phyloP scores from a whole-genome alignment of 92 coral and sea anemone species.

The Chrysogorgia sp. region DNA sequence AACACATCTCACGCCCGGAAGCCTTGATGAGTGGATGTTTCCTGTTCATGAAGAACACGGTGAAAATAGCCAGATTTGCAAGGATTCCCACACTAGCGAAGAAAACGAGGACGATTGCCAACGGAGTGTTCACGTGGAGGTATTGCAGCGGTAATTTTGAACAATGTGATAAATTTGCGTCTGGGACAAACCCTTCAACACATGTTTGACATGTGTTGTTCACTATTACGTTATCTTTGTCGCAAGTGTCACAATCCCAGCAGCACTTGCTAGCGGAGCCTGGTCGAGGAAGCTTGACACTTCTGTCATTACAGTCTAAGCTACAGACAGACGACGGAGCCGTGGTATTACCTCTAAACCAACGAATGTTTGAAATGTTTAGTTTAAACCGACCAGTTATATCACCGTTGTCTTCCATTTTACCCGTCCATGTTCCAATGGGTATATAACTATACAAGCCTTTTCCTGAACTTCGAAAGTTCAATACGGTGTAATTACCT shows the following conservation, averaged over 20 bases:
- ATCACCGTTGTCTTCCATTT: conserved; percentile 32
- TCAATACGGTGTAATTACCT: conserved; percentile 55
- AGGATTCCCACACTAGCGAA: conserved; percentile 56
- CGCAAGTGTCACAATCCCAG: conserved; percentile 52
- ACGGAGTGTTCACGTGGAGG: conserved; percentile 55
- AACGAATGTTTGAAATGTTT: conserved; percentile 35
- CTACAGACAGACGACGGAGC: conserved; percentile 54
- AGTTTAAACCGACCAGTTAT: conserved; percentile 46
- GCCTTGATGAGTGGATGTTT: conserved; percentile 53
- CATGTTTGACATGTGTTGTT: conserved; percentile 82
- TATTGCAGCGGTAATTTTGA: conserved; percentile 59
- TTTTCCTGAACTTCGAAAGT: conserved; percentile 32
- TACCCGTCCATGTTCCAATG: conserved; percentile 53
- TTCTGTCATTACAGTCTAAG: conserved; percentile 27
- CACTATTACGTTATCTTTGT: conserved; percentile 42
- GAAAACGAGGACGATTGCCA: conserved; percentile 45
- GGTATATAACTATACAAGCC: conserved; percentile 22
- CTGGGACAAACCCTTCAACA: conserved; percentile 70
- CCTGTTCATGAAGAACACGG: conserved; percentile 60
- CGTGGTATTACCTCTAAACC: background rate
- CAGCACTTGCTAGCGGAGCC: conserved; percentile 36
- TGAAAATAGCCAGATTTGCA: conserved; percentile 48
- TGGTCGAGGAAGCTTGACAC: conserved; percentile 21
- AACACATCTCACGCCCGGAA: conserved; percentile 51
- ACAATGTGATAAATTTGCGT: conserved; percentile 63